Conservation (phyloP, 2,113 vertebrate genomes). For the Pomatorhinus ruficollis region DNA sequence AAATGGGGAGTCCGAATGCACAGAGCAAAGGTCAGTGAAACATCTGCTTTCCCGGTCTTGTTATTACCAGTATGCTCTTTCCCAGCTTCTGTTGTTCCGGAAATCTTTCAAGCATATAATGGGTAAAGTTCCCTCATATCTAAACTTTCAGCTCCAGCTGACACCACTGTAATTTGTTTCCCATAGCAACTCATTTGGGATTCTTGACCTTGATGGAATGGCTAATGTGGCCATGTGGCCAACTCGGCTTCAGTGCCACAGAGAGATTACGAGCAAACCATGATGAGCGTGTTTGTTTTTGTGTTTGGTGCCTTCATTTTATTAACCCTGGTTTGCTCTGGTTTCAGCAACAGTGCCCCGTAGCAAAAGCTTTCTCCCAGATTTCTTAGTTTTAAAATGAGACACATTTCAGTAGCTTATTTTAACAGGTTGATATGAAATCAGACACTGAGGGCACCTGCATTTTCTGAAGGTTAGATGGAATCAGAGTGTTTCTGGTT, state of each 20-base stretch:
- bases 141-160: constrained; percentile 63
- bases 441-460: background rate
- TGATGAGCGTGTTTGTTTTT: background rate
- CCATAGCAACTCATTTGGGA: constrained; percentile 61
- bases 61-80: constrained; percentile 52
- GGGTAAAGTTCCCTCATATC: constrained; percentile 56
- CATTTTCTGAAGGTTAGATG: background rate
- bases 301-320: background rate
- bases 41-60: constrained; percentile 56
- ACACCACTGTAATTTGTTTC: constrained; percentile 70
- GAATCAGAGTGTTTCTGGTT: background rate
- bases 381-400: background rate
- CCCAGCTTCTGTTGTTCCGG: constrained; percentile 26
- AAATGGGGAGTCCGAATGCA: background rate
- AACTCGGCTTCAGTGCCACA: background rate
- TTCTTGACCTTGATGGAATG: constrained; percentile 62
- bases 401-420: background rate
- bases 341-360: background rate
- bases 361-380: background rate
- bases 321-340: background rate
- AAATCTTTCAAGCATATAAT: constrained; percentile 72
- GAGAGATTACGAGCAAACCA: background rate
- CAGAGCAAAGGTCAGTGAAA: constrained; percentile 40
- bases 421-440: background rate
- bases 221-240: constrained; percentile 35